Conservation (phyloP, 1,140 invertebrate genomes). For the Drosophila arizonae region DNA sequence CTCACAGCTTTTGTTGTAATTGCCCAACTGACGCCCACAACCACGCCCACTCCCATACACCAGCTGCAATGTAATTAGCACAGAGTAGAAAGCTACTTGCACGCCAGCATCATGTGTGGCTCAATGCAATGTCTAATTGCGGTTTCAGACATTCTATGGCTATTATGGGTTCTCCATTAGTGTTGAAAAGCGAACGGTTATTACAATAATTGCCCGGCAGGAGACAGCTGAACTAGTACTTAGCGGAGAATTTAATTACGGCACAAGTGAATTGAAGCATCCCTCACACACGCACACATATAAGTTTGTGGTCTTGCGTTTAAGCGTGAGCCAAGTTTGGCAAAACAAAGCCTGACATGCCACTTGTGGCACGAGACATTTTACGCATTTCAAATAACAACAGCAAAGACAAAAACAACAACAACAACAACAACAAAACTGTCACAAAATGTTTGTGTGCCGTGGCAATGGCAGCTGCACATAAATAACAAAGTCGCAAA, state of each 20-base stretch:
- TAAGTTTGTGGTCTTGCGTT: background rate
- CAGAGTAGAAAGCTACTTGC: background rate
- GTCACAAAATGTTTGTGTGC: too few relatives aligned
- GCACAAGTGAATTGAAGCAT: conserved; percentile 47
- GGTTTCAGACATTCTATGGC: conserved; percentile 5
- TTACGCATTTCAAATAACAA: background rate
- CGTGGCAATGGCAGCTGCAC: background rate
- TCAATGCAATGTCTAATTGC: conserved; percentile 53
- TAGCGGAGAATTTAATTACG: conserved; percentile 73
- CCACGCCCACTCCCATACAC: background rate
- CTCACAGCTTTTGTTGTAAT: background rate
- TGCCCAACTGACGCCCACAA: too few relatives aligned
- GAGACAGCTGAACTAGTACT: conserved; percentile 27
- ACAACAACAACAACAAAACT: background rate
- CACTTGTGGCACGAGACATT: conserved; percentile 3
- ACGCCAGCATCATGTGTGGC: background rate
- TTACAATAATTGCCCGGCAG: conserved; percentile 56
- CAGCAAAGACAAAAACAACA: background rate
- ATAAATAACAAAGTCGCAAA: background rate
- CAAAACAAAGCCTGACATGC: conserved; percentile 7
- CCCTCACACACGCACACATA: conserved; percentile 5
- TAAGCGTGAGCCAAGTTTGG: conserved; percentile 11
- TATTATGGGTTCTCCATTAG: conserved; percentile 78
- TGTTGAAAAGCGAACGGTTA: conserved; percentile 51
- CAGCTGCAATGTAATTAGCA: conserved; percentile 24